Base-by-base conservation (phyloP, 2,888 invertebrate genomes). In the Drosophila prolongata region DNA sequence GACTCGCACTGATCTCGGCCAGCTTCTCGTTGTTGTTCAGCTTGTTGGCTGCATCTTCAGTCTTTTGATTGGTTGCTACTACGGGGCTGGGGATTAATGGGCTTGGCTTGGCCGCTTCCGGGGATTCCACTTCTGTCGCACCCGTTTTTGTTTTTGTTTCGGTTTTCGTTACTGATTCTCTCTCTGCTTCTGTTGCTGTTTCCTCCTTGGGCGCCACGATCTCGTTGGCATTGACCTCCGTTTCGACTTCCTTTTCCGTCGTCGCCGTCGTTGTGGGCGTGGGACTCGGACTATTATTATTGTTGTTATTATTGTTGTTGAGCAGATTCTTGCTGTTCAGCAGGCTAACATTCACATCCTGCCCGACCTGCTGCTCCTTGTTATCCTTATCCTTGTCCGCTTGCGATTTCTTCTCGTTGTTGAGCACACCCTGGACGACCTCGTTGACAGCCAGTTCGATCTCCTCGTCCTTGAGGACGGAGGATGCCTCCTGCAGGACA, bases 391-490 rank as follows among this genome's bases (percentile, higher is more conserved):
- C 47, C 38, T 62, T 49, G 16, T 49, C 44, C 10, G 27, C 44
- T 16, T 19, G 65, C 49, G 57, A 37, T 69, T 90, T 92, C 81
- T 91, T 91, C 67, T 92, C 92, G 46, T 92, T 93, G 60, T 93
- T 93, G n/a, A 91, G 90, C 13, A 93, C 92, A 66, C 92, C 92
- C 84, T 93, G 92, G n/a, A 93, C 93, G 66, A 93, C 93, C 85
- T 94, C 93, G 70, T 93, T 93, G 47, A 93, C 92, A 10, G 93
- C 93, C 83, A 93, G 91, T 76, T 93, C 93, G 55, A 94, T 93
- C 89, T 94, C 94, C 79, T 93, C 93, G 68, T 94, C 93, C 77
- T 93, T 93, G 1, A 93, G 91, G 10, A 93, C 93, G 0, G 93
- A 92, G 1, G 93, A 93, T 0, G 91, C 79, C 59, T 90, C 84